Conservation (phyloP, 2,113 vertebrate genomes). For the Carlito syrichta region DNA sequence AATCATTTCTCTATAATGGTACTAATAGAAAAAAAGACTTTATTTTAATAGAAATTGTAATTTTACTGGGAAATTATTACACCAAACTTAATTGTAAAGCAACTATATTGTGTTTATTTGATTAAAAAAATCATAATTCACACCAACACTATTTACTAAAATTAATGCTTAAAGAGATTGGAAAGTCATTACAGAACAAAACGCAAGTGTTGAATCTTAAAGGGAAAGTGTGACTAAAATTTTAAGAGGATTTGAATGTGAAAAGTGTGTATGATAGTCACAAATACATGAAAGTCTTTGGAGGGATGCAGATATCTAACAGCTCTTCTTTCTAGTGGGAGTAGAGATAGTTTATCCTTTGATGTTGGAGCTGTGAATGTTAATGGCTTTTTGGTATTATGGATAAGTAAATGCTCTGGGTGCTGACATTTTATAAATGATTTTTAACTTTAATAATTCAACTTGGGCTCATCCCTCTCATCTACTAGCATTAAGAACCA, state of each 20-base stretch:
- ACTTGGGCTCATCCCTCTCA: background rate
- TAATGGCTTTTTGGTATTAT: constrained; percentile 38
- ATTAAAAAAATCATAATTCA: background rate
- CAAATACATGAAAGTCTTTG: constrained; percentile 14
- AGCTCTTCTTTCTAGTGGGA: background rate
- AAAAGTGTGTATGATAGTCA: background rate
- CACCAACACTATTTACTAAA: background rate
- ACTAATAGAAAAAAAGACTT: background rate
- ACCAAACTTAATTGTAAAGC: background rate
- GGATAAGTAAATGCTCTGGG: constrained; percentile 51
- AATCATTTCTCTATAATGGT: background rate
- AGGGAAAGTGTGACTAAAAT: constrained; percentile 32
- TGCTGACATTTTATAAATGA: constrained; percentile 65
- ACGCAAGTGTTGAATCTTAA: background rate
- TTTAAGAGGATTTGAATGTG: constrained; percentile 50
- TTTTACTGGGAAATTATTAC: background rate
- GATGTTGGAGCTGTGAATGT: constrained; percentile 52
- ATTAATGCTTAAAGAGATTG: background rate
- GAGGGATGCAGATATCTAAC: background rate
- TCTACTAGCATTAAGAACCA: background rate
- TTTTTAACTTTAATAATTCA: constrained; percentile 60
- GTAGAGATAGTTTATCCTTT: constrained; percentile 48
- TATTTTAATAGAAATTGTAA: background rate
- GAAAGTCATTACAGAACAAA: background rate
- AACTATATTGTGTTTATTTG: background rate